Base-by-base conservation (phyloP, 2,113 vertebrate genomes). In the Menura novaehollandiae region DNA sequence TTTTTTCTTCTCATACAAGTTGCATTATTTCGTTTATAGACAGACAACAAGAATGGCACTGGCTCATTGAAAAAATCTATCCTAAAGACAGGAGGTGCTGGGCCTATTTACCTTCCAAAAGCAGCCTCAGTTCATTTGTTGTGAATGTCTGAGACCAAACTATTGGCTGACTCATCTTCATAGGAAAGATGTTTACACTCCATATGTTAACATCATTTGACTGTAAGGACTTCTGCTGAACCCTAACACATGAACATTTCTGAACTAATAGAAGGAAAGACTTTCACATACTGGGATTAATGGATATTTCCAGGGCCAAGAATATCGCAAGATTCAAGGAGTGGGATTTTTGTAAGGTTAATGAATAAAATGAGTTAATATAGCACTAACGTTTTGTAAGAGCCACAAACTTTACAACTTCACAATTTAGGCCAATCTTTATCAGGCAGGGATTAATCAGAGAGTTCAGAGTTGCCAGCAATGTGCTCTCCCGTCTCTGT, bases 81-180 rank as follows among this genome's bases (percentile, higher is more conserved):
- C 30, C 16, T 59, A 28, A n/a, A 79, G 12, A 64, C 12, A 0
- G 0, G 49, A 85, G 13, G 5, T 52, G 68, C 7, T 24, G 22
- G 23, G n/a, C 86, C 33, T 43, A 51, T 18, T 30, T 39, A 55
- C 28, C 13, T 47, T 85, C 32, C 62, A 79, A 47, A 68, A 27
- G 17, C 15, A 89, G 15, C 1, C 0, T 51, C 58, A 44, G 7
- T 47, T 55, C 9, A n/a, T 13, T 59, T 49, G 18, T n/a, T 51
- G 15, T 35, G 33, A 84, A 77, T 2, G 62, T 17, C 8, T 39
- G 30, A 85, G 47, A 87, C 8, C 33, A 82, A 78, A 63, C 7
- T 33, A 66, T 9, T 33, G 12, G 6, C 55, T 47, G 32, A 51
- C 12, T 73, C 1, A 8, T 15, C 26, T 55, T 76, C 16, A 35